These are phyloP conservation scores for Chionodraco myersi DNA, from an alignment of 2,113 vertebrate species.

Conservation along the genomic window DNA sequence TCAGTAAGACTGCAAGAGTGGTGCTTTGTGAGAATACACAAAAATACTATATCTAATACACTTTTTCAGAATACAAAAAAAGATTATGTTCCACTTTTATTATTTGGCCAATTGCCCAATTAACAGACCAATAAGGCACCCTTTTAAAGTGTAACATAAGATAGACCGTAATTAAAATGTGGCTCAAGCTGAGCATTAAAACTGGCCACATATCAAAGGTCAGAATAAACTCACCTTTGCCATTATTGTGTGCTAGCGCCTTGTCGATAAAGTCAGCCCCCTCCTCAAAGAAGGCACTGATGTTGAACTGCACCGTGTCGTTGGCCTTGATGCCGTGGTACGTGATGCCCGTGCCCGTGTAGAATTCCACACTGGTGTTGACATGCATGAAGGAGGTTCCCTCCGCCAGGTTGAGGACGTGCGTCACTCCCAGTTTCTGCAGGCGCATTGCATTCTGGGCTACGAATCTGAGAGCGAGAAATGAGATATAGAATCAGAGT, in stretches of 20 bases:
- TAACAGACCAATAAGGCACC: not conserved
- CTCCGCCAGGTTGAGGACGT: constrained; percentile 95
- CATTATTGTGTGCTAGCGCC: constrained; percentile 92
- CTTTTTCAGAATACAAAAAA: too few species aligned
- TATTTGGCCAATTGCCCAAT: not conserved
- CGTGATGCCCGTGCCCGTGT: constrained; percentile 91
- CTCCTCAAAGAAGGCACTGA: constrained; percentile 96
- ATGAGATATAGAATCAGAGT: constrained; percentile 19
- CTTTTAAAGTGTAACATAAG: not conserved
- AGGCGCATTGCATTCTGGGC: constrained; percentile 93
- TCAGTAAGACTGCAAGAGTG: not conserved
- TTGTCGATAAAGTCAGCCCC: constrained; percentile 96
- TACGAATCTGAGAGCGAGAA: constrained; percentile 85
- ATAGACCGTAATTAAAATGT: not conserved
- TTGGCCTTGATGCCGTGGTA: constrained; percentile 97
- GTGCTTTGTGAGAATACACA: not conserved
- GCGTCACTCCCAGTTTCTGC: constrained; percentile 94
- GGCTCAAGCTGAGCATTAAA: not conserved
- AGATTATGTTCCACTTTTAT: not conserved
- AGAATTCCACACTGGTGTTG: constrained; percentile 95
- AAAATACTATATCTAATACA: not conserved
- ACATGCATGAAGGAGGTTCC: constrained; percentile 99
- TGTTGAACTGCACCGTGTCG: constrained; percentile 93
- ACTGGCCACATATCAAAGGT: not conserved
- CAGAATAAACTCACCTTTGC: constrained; percentile 83